Conservation (phyloP, 2,888 invertebrate genomes). For the Phortica magna region DNA sequence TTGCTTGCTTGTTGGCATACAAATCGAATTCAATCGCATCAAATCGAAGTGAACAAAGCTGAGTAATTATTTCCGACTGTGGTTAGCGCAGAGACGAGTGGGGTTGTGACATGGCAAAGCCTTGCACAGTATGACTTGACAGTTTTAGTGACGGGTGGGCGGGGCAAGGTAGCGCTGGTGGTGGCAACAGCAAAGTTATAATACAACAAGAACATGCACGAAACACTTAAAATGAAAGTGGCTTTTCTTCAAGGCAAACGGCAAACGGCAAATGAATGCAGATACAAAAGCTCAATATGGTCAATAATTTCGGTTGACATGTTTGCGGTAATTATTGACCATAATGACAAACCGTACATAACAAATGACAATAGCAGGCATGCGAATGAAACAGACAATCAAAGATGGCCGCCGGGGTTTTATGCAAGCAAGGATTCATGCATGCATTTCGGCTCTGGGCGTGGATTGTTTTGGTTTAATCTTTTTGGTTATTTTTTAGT, state of each 20-base stretch:
- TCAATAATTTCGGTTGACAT: constrained; percentile 75
- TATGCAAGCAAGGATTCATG: too few species aligned
- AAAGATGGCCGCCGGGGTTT: not conserved
- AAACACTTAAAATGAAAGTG: constrained; percentile 58
- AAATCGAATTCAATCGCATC: constrained; percentile 17
- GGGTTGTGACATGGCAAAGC: not conserved
- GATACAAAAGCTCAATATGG: constrained; percentile 60
- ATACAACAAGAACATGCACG: not conserved
- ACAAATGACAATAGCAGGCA: constrained; percentile 42
- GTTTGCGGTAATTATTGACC: constrained; percentile 76
- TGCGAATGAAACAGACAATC: not conserved
- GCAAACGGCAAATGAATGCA: constrained; percentile 47
- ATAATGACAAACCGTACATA: constrained; percentile 70
- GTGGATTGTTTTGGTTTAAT: too few species aligned
- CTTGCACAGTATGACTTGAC: not conserved
- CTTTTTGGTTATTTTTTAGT: too few species aligned
- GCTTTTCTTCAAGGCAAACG: constrained; percentile 3
- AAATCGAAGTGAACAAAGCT: constrained; percentile 56
- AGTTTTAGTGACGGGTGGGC: not conserved
- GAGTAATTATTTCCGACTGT: constrained; percentile 72
- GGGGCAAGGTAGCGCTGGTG: not conserved
- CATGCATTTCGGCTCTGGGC: too few species aligned
- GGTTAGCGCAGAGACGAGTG: constrained; percentile 20
- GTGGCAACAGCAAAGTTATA: constrained; percentile 9
- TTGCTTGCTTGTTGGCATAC: constrained; percentile 7